Conservation (phyloP, 2,888 invertebrate genomes). For the Erebia epiphron region DNA sequence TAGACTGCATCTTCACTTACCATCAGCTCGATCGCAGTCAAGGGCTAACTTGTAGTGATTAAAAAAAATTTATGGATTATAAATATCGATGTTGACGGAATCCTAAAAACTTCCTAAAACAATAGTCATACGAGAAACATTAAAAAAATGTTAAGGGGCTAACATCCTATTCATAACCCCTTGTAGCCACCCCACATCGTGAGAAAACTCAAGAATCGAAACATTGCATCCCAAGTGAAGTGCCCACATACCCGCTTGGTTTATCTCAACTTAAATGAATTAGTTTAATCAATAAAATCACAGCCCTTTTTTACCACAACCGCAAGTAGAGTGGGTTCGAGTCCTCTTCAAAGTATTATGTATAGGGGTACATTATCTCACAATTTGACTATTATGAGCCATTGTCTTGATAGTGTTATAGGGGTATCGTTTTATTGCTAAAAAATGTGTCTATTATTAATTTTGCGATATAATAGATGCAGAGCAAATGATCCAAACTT, state of each 20-base stretch:
- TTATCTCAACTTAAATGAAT: conserved; percentile 40
- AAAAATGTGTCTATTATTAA: conserved; percentile 21
- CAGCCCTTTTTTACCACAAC: conserved; percentile 40
- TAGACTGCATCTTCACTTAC: too few relatives aligned
- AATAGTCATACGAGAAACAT: neutral
- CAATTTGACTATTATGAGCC: conserved; percentile 37
- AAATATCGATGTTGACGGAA: neutral
- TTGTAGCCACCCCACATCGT: neutral
- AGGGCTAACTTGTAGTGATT: too few relatives aligned
- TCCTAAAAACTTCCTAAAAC: too few relatives aligned
- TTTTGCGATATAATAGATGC: too few relatives aligned
- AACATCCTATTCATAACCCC: neutral
- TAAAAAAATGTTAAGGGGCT: neutral
- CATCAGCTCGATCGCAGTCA: too few relatives aligned
- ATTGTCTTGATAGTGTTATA: conserved; percentile 32
- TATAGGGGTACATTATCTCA: conserved; percentile 48
- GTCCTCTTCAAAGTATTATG: conserved; percentile 35
- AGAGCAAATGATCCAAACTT: too few relatives aligned
- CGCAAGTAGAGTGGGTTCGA: conserved; percentile 45
- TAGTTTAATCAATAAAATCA: conserved; percentile 49
- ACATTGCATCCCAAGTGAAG: conserved; percentile 19
- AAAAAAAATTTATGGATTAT: too few relatives aligned
- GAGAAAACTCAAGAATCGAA: conserved; percentile 29
- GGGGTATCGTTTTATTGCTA: conserved; percentile 24
- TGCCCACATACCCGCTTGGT: conserved; percentile 49